phyloP scores from a whole-genome alignment of 2,797 vertebrate species.

The Enteromius trimaculatus region DNA sequence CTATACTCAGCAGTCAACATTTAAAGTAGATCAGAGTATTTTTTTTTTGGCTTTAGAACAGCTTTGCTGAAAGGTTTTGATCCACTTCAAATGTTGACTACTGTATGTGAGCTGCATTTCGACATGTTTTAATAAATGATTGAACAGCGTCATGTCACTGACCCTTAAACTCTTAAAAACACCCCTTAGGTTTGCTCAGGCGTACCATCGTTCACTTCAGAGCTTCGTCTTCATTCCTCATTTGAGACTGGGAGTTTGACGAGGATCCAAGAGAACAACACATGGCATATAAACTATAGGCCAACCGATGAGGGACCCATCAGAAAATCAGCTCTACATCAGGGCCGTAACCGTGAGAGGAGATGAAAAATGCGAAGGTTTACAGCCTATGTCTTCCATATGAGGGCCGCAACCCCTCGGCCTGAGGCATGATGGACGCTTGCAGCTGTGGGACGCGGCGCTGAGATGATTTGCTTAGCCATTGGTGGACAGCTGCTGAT shows the following conservation, averaged over 20 bases:
- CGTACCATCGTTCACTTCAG: slow-evolving; percentile 25
- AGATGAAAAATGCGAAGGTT: slow-evolving; percentile 75
- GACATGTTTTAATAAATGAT: neutral
- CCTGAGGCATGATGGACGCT: slow-evolving; percentile 40
- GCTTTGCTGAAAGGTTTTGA: no score
- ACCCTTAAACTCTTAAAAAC: slow-evolving; percentile 29
- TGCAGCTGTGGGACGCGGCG: slow-evolving; percentile 36
- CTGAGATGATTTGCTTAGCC: slow-evolving; percentile 48
- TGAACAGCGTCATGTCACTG: neutral
- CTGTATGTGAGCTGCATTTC: neutral
- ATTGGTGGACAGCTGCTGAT: slow-evolving; percentile 55
- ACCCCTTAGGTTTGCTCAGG: neutral
- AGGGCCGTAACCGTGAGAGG: slow-evolving; percentile 60
- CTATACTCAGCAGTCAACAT: no score
- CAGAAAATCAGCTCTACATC: slow-evolving; percentile 66
- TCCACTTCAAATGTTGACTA: no score
- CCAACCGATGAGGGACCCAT: slow-evolving; percentile 65
- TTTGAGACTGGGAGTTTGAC: slow-evolving; percentile 47
- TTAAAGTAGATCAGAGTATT: no score
- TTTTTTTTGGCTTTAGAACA: no score
- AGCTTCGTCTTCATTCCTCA: neutral
- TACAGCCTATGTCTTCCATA: slow-evolving; percentile 75
- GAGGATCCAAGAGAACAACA: slow-evolving; percentile 58
- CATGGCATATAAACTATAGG: slow-evolving; percentile 56
- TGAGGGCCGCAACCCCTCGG: slow-evolving; percentile 47